Evolutionary conservation across 1,140 invertebrate species (phyloP).

Genomic region (Wasmannia auropunctata): DNA sequence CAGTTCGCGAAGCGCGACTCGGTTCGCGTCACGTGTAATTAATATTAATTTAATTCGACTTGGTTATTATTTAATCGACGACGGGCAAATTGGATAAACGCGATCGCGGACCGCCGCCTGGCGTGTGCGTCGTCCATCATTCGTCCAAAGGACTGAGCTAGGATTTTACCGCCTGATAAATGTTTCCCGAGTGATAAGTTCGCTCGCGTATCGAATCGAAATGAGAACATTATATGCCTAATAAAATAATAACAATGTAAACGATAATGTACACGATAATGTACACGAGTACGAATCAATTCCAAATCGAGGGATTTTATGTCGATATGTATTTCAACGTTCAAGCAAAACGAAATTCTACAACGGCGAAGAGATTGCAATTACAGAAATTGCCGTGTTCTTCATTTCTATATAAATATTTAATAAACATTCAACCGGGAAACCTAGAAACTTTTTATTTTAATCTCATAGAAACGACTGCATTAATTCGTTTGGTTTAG

Average conservation of each 20-base stretch:
- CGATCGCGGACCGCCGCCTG: neutral
- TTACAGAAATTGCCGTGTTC: neutral
- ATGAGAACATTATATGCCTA: neutral
- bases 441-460: neutral
- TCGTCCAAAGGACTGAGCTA: neutral
- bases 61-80: conserved; percentile 3
- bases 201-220: neutral
- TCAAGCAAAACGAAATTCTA: neutral
- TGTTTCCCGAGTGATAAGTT: neutral
- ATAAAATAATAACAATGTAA: neutral
- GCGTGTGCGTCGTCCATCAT: neutral
- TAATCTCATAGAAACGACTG: neutral
- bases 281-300: neutral
- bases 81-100: conserved; percentile 11
- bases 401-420: neutral
- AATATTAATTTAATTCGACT: conserved; percentile 25
- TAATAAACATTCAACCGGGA: neutral
- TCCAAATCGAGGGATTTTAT: neutral
- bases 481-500: neutral
- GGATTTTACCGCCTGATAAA: neutral
- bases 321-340: neutral
- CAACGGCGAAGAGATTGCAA: neutral
- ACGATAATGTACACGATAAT: neutral
- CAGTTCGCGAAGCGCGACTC: neutral
- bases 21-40: neutral